phyloP scores from a whole-genome alignment of 2,888 invertebrate genomes.

The Chrysopilus asiliformis region DNA sequence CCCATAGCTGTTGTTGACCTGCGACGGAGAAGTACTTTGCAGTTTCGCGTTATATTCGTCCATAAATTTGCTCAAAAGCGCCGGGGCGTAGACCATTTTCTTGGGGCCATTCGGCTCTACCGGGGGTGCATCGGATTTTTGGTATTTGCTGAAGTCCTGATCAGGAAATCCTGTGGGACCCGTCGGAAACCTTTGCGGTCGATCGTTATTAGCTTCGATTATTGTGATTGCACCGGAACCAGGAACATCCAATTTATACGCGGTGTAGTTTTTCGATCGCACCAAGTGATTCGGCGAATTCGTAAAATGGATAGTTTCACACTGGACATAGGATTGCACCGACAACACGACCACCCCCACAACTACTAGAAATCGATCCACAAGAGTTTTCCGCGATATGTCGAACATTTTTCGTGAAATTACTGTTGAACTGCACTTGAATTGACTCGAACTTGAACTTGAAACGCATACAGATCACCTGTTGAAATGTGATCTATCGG shows the following conservation, averaged over 20 bases:
- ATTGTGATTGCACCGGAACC: conserved; percentile 45
- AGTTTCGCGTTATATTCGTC: conserved; percentile 46
- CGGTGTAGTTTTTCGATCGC: conserved; percentile 33
- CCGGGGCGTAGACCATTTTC: conserved; percentile 36
- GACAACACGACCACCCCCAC: neutral
- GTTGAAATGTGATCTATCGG: conserved; percentile 3
- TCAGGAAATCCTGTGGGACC: neutral
- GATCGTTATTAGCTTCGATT: conserved; percentile 36
- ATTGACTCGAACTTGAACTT: conserved; percentile 3
- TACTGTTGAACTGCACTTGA: neutral
- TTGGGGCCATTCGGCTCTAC: conserved; percentile 18
- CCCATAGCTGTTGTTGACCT: no score
- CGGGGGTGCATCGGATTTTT: no score
- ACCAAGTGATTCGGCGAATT: conserved; percentile 26
- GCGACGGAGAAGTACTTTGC: conserved; percentile 6
- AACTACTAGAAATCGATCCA: no score
- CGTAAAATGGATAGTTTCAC: conserved; percentile 18
- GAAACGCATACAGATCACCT: no score
- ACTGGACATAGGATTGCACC: neutral
- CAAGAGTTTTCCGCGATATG: no score
- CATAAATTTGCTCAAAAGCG: conserved; percentile 47
- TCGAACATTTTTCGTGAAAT: neutral
- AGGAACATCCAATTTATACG: conserved; percentile 43
- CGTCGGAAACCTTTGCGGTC: no score
- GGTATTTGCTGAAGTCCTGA: no score